phyloP scores from a whole-genome alignment of 1,140 invertebrate species.

The Euwallacea fornicatus region DNA sequence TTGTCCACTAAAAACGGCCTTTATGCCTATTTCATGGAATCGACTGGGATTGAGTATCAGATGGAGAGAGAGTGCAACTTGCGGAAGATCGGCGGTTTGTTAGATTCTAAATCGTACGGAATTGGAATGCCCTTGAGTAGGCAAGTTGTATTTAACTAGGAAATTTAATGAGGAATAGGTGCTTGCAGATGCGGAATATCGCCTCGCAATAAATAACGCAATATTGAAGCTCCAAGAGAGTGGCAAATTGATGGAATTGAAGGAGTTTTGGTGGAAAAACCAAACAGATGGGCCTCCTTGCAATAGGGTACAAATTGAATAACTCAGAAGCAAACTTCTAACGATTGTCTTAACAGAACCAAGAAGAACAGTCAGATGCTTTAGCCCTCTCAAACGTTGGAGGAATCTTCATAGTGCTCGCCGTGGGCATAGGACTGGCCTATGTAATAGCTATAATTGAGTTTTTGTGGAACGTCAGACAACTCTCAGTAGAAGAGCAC shows the following conservation, averaged over 20 bases:
- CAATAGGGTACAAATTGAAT: constrained; percentile 8
- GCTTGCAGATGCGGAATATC: constrained; percentile 58
- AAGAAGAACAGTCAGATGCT: constrained; percentile 55
- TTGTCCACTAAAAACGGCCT: constrained; percentile 62
- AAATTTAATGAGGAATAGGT: not conserved
- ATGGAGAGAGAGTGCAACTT: constrained; percentile 74
- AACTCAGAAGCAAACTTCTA: constrained; percentile 8
- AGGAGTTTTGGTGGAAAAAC: constrained; percentile 85
- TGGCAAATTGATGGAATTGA: constrained; percentile 74
- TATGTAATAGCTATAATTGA: constrained; percentile 71
- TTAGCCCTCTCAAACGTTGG: constrained; percentile 83
- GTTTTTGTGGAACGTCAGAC: constrained; percentile 79
- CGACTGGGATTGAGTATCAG: constrained; percentile 77
- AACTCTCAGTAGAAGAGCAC: constrained; percentile 76
- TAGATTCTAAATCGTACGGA: constrained; percentile 83
- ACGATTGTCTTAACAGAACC: not conserved
- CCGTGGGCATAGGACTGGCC: constrained; percentile 67
- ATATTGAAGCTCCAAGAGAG: constrained; percentile 81
- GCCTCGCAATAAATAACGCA: constrained; percentile 70
- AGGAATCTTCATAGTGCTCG: constrained; percentile 87
- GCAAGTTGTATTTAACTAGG: constrained; percentile 33
- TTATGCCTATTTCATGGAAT: constrained; percentile 88
- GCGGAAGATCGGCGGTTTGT: constrained; percentile 71
- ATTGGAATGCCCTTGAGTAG: constrained; percentile 75
- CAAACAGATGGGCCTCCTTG: constrained; percentile 52